phyloP scores from a whole-genome alignment of 2,113 vertebrate genomes.

The Callopanchax toddi region DNA sequence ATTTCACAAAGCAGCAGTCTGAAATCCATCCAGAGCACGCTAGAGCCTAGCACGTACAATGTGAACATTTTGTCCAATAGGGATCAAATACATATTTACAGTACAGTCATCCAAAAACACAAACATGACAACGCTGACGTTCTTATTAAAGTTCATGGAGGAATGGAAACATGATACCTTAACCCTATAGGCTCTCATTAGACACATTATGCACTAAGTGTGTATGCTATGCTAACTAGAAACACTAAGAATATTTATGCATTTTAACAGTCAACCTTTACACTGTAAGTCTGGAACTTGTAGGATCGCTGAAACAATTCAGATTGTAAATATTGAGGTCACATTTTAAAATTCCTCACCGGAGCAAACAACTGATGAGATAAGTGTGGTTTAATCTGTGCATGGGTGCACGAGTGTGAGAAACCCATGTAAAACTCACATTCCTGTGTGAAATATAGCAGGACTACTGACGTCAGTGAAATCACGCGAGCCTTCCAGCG shows the following conservation, averaged over 20 bases:
- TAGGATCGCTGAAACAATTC: background rate
- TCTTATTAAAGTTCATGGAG: constrained; percentile 2
- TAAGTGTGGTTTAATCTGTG: constrained; percentile 32
- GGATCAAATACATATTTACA: background rate
- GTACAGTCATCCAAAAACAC: background rate
- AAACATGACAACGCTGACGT: background rate
- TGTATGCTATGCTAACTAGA: no score
- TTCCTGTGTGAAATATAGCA: constrained; percentile 43
- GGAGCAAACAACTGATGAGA: constrained; percentile 29
- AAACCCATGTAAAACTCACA: constrained; percentile 39
- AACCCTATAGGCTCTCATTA: no score
- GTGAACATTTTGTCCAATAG: no score
- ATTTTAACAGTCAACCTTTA: background rate
- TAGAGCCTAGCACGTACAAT: no score
- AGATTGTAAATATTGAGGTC: background rate
- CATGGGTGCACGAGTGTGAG: constrained; percentile 15
- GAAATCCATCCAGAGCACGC: background rate
- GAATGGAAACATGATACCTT: no score
- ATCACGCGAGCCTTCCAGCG: background rate
- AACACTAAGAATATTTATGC: background rate
- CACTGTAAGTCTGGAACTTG: background rate
- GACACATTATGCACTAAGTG: no score
- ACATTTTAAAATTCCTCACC: constrained; percentile 28
- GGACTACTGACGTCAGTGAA: constrained; percentile 39
- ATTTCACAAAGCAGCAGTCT: background rate